Conservation (phyloP, 2,797 vertebrate genomes). For the Vireo griseus region DNA sequence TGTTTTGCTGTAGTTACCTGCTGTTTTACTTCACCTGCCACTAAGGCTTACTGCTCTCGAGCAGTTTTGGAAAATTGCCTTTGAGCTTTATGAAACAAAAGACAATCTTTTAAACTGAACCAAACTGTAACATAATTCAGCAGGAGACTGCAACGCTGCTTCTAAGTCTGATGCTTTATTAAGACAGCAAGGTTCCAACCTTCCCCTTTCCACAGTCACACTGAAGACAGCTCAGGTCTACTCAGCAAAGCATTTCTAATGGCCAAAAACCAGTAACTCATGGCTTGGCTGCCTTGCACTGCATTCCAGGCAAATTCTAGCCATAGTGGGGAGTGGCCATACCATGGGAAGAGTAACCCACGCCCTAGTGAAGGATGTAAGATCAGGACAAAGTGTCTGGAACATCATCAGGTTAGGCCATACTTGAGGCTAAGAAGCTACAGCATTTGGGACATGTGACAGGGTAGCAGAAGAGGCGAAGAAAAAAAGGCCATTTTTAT, state of each 20-base stretch:
- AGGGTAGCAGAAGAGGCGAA: neutral
- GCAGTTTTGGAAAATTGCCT: neutral
- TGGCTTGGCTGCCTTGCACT: neutral
- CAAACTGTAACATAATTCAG: neutral
- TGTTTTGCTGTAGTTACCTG: constrained; percentile 9
- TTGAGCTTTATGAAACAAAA: neutral
- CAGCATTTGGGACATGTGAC: neutral
- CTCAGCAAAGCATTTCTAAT: neutral
- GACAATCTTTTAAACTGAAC: neutral
- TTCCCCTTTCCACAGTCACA: neutral
- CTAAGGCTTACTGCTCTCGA: neutral
- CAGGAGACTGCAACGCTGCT: neutral
- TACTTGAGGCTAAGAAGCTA: neutral
- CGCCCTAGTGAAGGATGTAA: neutral
- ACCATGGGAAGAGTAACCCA: neutral
- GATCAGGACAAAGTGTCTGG: neutral
- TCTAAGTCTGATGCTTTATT: neutral
- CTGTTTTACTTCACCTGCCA: constrained; percentile 13
- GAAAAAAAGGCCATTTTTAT: neutral
- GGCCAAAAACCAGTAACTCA: neutral
- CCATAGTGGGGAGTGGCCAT: fast-evolving
- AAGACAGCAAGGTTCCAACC: neutral
- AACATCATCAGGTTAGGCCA: neutral
- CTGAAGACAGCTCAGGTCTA: neutral
- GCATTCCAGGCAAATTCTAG: neutral